Evolutionary conservation across 2,113 vertebrate species (phyloP).

Genomic region (Tetraodon nigroviridis): DNA sequence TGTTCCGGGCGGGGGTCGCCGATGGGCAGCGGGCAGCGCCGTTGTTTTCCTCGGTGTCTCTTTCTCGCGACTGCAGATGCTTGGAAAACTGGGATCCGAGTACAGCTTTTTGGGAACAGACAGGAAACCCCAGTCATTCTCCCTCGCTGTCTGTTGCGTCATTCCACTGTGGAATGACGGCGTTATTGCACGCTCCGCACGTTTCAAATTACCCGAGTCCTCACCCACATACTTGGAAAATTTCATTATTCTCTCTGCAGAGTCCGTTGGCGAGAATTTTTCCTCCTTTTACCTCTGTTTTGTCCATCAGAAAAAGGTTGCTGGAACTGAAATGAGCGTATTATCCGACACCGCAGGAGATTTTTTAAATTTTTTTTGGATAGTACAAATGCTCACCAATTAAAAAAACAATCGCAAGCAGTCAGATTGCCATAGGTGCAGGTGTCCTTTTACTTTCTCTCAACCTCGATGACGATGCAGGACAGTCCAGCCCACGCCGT

Average conservation of each 20-base stretch:
- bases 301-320: not conserved
- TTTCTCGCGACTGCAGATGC: constrained; percentile 29
- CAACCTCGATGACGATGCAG: constrained; percentile 19
- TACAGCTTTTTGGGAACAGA: constrained; percentile 48
- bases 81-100: constrained; percentile 46
- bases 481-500: not conserved
- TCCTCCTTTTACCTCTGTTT: too few relatives aligned
- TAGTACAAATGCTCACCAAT: not conserved
- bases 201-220: constrained; percentile 42
- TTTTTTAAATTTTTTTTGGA: not conserved
- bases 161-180: constrained; percentile 45
- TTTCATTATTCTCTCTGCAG: constrained; percentile 9
- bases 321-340: not conserved
- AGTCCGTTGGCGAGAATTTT: not conserved
- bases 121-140: constrained; percentile 47
- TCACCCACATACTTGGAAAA: constrained; percentile 34
- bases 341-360: not conserved
- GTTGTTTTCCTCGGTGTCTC: constrained; percentile 33
- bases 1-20: constrained; percentile 2
- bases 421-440: not conserved
- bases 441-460: constrained; percentile 4
- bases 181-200: constrained; percentile 41
- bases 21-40: constrained; percentile 28
- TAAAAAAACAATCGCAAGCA: not conserved
- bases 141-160: constrained; percentile 43